Conservation (phyloP, 2,797 vertebrate genomes). For the Nannoperca australis region DNA sequence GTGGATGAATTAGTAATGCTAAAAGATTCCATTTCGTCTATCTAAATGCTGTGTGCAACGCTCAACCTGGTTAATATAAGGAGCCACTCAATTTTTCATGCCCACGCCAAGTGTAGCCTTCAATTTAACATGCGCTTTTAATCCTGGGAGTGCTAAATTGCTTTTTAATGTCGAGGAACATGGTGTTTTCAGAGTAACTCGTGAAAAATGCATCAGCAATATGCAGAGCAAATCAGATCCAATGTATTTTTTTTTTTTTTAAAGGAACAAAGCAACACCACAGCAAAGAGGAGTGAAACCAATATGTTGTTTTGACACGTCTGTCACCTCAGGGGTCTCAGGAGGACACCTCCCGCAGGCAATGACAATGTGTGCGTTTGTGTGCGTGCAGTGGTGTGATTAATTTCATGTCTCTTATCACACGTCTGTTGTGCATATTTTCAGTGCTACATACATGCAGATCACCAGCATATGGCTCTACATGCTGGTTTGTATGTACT, state of each 20-base stretch:
- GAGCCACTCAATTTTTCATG: slow-evolving; percentile 97
- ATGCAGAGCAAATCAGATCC: slow-evolving; percentile 75
- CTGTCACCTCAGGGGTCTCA: slow-evolving; percentile 72
- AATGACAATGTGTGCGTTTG: slow-evolving; percentile 46
- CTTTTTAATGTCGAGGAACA: slow-evolving; percentile 96
- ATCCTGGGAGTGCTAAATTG: slow-evolving; percentile 96
- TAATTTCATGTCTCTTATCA: slow-evolving; percentile 57
- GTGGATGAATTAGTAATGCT: slow-evolving; percentile 85
- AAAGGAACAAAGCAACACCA: slow-evolving; percentile 80
- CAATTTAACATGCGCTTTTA: slow-evolving; percentile 98
- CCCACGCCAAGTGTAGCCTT: slow-evolving; percentile 95
- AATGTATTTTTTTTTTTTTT: slow-evolving; percentile 41
- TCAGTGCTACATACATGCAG: slow-evolving; percentile 18
- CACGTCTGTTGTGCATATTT: slow-evolving; percentile 47
- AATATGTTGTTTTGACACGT: slow-evolving; percentile 85
- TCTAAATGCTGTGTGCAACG: slow-evolving; percentile 78
- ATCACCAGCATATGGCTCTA: slow-evolving; percentile 16
- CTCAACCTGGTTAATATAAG: slow-evolving; percentile 90
- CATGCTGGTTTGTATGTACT: not conserved
- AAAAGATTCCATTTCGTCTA: slow-evolving; percentile 83
- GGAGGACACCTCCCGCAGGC: slow-evolving; percentile 63
- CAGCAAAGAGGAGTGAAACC: slow-evolving; percentile 68
- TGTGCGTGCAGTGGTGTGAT: slow-evolving; percentile 51
- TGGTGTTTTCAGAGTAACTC: slow-evolving; percentile 90
- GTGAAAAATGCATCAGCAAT: slow-evolving; percentile 91